phyloP scores from a whole-genome alignment of 2,797 vertebrate species.

The Falco peregrinus region DNA sequence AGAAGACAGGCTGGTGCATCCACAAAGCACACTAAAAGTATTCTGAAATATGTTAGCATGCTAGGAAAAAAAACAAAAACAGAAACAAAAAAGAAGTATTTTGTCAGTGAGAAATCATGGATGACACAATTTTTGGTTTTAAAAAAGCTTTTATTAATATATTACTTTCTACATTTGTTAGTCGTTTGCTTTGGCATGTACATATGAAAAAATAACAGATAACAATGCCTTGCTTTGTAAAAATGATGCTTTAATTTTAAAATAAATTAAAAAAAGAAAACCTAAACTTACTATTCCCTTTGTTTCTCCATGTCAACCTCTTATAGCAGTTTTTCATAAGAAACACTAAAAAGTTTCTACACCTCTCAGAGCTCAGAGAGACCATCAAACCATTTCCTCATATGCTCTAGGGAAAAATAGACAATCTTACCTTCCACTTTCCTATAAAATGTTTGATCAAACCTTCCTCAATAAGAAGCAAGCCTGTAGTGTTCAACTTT shows the following conservation, averaged over 20 bases:
- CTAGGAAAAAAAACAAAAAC: neutral
- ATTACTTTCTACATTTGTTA: neutral
- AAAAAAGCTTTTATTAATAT: neutral
- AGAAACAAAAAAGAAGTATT: neutral
- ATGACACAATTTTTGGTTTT: neutral
- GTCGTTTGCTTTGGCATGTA: neutral
- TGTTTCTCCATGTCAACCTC: neutral
- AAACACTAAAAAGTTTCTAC: neutral
- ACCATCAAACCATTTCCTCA: neutral
- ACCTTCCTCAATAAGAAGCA: neutral
- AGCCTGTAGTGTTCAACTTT: neutral
- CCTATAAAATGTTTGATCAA: neutral
- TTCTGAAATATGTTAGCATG: neutral
- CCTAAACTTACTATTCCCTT: neutral
- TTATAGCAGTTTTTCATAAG: neutral
- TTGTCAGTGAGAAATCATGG: neutral
- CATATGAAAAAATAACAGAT: neutral
- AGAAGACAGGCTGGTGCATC: too few relatives aligned
- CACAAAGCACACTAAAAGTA: neutral
- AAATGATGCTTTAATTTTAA: neutral
- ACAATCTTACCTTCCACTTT: neutral
- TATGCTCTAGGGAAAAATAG: neutral
- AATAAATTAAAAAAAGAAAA: neutral
- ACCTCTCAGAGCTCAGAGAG: neutral
- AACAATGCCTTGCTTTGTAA: neutral